Conservation (phyloP, 2,888 invertebrate species). For the Arge pagana region DNA sequence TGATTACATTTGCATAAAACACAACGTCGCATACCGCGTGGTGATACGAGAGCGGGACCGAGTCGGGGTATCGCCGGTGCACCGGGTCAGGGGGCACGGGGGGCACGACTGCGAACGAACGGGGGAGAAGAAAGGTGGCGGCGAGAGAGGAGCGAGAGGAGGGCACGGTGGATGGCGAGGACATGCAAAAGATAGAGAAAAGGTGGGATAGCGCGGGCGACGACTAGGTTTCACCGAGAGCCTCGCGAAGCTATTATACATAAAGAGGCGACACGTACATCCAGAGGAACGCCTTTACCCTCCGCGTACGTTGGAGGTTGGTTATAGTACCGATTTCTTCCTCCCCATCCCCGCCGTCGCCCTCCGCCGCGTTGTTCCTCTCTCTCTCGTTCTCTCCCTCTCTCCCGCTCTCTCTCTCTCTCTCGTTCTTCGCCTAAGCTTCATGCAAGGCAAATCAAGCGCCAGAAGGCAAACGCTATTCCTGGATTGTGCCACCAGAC, state of each 20-base stretch:
- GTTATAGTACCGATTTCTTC: no score
- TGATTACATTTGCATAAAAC: constrained; percentile 50
- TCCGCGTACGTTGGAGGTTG: no score
- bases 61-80: no score
- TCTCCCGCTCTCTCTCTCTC: neutral
- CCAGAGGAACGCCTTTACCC: neutral
- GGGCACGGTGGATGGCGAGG: neutral
- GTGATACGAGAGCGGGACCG: constrained; percentile 32
- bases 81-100: constrained; percentile 2
- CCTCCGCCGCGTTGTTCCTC: no score
- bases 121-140: constrained; percentile 11
- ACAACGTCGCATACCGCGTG: constrained; percentile 33
- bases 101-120: neutral
- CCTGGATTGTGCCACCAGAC: constrained; percentile 49
- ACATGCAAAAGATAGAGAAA: no score
- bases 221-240: constrained; percentile 34
- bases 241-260: constrained; percentile 1
- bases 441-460: constrained; percentile 58
- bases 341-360: no score
- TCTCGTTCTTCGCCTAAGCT: constrained; percentile 41
- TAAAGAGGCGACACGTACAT: constrained; percentile 4
- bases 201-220: no score
- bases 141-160: neutral
- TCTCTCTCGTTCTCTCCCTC: neutral
- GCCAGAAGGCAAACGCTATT: constrained; percentile 47